A percentile compares a stretch with the other conserved stretches of the same genome.
Evolutionary conservation across 2,797 vertebrate species (phyloP).

Genomic region (Megalops cyprinoides): DNA sequence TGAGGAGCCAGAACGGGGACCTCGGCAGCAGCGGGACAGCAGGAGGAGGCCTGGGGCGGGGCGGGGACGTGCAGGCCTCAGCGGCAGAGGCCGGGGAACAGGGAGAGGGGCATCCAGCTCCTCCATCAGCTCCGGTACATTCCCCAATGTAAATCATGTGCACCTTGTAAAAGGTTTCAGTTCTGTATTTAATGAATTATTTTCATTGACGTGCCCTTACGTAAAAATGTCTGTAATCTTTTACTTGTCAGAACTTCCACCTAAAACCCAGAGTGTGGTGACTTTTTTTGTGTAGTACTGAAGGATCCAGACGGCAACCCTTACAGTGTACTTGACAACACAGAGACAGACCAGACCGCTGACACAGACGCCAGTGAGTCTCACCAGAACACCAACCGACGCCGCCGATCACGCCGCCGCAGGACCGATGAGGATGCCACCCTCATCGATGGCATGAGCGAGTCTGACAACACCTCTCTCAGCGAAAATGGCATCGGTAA

Average conservation of each 20-base stretch:
- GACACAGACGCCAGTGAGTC: constrained; percentile 96
- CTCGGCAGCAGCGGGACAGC: constrained; percentile 79
- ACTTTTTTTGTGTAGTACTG: constrained; percentile 68
- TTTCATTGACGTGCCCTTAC: too few relatives aligned
- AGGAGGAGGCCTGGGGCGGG: constrained; percentile 80
- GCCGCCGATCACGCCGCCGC: constrained; percentile 89
- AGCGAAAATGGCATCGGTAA: constrained; percentile 96
- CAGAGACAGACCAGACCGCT: constrained; percentile 96
- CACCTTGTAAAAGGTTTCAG: too few relatives aligned
- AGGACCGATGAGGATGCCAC: constrained; percentile 95
- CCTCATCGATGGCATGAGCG: constrained; percentile 94
- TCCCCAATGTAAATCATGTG: neutral
- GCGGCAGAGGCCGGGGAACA: constrained; percentile 83
- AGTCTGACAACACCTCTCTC: constrained; percentile 94
- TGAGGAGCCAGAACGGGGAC: constrained; percentile 77
- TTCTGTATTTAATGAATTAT: neutral
- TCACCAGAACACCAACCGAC: constrained; percentile 86
- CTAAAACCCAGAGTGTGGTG: too few relatives aligned
- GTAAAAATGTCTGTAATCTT: neutral
- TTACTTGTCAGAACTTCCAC: neutral
- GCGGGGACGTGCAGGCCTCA: constrained; percentile 85
- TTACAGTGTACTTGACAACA: constrained; percentile 89
- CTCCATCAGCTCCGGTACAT: constrained; percentile 87
- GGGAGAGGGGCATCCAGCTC: constrained; percentile 83
- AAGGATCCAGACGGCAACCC: constrained; percentile 88